Evolutionary conservation across 2,113 vertebrate genomes (phyloP).

Genomic region (Trochalopteron elliotii): DNA sequence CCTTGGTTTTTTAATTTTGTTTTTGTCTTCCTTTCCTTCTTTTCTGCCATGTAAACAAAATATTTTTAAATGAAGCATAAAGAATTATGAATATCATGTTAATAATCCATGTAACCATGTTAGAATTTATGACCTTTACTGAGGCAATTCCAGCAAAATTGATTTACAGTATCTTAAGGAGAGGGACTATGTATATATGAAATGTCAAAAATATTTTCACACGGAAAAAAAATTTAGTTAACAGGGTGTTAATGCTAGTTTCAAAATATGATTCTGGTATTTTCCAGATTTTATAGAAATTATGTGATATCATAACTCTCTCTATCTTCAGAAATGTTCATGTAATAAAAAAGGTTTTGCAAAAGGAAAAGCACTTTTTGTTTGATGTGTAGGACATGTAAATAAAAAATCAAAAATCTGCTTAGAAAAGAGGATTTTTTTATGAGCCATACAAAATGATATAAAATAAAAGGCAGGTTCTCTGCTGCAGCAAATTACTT

Average conservation of each 20-base stretch:
- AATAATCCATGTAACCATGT: neutral
- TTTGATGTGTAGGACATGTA: neutral
- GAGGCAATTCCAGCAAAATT: neutral
- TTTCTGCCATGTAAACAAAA: neutral
- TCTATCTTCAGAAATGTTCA: neutral
- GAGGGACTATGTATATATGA: neutral
- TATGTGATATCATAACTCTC: neutral
- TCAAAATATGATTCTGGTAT: neutral
- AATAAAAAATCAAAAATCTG: neutral
- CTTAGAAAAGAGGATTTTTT: neutral
- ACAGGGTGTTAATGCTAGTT: fast-evolving
- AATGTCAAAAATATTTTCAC: neutral
- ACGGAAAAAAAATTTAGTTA: neutral
- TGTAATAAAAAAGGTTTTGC: neutral
- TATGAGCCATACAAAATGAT: neutral
- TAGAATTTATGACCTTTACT: neutral
- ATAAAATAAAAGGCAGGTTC: neutral
- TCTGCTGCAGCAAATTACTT: neutral
- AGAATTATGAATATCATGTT: neutral
- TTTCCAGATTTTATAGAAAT: neutral
- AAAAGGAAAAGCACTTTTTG: neutral
- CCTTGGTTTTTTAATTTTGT: neutral
- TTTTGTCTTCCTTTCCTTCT: neutral
- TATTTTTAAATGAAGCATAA: neutral
- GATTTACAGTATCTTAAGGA: neutral